These are phyloP conservation scores for Lamellibrachia luymesi DNA, from an alignment of 1,140 invertebrate species.

Conservation along the genomic window DNA sequence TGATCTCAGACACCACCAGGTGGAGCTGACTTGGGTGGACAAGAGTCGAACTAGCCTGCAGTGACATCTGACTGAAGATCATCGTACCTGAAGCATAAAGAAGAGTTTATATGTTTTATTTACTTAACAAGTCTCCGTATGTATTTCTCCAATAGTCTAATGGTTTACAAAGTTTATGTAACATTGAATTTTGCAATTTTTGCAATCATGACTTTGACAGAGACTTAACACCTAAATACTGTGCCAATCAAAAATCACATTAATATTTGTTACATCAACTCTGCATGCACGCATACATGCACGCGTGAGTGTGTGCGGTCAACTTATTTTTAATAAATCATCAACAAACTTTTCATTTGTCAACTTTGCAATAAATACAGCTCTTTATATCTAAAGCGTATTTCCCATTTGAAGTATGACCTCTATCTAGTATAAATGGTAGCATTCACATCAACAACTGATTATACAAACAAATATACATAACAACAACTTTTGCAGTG, in stretches of 20 bases:
- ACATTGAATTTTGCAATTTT: not conserved
- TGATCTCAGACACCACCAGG: conserved; percentile 34
- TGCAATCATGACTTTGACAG: not conserved
- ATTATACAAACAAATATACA: not conserved
- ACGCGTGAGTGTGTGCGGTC: not conserved
- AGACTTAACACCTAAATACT: not conserved
- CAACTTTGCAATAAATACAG: not conserved
- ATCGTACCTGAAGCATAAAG: conserved; percentile 34
- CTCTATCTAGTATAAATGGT: not conserved
- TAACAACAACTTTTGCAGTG: not conserved
- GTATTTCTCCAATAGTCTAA: not conserved
- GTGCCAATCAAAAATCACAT: not conserved
- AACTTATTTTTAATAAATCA: not conserved
- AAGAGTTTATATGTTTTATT: not conserved
- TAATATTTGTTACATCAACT: too few relatives aligned
- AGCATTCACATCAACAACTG: not conserved
- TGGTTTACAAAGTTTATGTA: not conserved
- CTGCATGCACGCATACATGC: too few relatives aligned
- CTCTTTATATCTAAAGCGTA: too few relatives aligned
- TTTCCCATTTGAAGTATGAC: too few relatives aligned
- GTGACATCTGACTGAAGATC: conserved; percentile 33
- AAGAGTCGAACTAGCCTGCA: conserved; percentile 38
- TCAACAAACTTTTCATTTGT: not conserved
- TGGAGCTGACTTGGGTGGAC: conserved; percentile 33
- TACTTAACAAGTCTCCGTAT: not conserved